Evolutionary conservation across 1,140 invertebrate species (phyloP).

Genomic region (Drosophila mayri): DNA sequence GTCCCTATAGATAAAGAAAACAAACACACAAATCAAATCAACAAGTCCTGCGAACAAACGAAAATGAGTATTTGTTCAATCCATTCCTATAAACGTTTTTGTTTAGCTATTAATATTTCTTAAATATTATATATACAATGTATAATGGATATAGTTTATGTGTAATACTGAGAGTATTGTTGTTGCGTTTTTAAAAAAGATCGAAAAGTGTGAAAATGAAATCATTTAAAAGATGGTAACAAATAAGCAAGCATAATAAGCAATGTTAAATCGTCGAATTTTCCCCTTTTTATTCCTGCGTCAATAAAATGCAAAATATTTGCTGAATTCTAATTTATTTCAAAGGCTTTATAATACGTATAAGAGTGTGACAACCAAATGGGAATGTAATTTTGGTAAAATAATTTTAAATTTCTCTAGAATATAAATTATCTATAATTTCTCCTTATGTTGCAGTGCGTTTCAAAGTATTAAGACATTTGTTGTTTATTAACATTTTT

Average conservation of each 20-base stretch:
- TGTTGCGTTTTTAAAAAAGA: slow-evolving; percentile 71
- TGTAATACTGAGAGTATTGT: slow-evolving; percentile 80
- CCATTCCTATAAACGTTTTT: slow-evolving; percentile 74
- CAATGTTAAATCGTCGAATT: slow-evolving; percentile 55
- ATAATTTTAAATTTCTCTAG: not conserved
- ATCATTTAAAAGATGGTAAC: slow-evolving; percentile 55
- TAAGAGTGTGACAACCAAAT: not conserved
- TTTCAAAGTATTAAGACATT: not conserved
- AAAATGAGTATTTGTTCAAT: slow-evolving; percentile 63
- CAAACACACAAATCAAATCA: slow-evolving; percentile 6
- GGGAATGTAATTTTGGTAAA: no score
- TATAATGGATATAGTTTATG: slow-evolving; percentile 81
- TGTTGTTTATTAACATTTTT: not conserved
- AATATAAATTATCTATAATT: not conserved
- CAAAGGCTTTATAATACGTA: slow-evolving; percentile 27
- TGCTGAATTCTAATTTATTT: slow-evolving; percentile 74
- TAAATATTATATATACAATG: slow-evolving; percentile 58
- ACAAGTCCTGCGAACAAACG: slow-evolving; percentile 51
- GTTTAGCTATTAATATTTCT: slow-evolving; percentile 67
- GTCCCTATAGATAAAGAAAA: slow-evolving; percentile 35
- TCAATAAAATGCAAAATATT: slow-evolving; percentile 74
- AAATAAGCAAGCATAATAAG: slow-evolving; percentile 42
- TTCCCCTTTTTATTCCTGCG: slow-evolving; percentile 57
- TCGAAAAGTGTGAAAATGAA: slow-evolving; percentile 62
- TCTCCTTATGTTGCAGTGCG: not conserved